Evolutionary conservation across 2,113 vertebrate genomes (phyloP).

Genomic region (Agapornis roseicollis): DNA sequence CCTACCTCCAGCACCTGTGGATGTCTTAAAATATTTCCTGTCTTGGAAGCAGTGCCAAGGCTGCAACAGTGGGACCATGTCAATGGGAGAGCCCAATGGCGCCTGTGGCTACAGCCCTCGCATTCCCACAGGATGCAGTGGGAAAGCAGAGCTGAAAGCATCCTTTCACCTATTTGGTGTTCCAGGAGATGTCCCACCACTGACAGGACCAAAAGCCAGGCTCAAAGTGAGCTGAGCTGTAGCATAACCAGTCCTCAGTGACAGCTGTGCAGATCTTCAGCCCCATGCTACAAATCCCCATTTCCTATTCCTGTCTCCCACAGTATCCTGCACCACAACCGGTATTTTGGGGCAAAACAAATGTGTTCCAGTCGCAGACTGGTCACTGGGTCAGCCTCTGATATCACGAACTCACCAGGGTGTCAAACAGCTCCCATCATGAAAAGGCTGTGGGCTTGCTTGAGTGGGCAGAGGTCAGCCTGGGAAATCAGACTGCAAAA

Average conservation of each 20-base stretch:
- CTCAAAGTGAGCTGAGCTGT: background rate
- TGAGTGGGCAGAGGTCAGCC: background rate
- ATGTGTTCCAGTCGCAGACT: background rate
- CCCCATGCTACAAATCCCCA: background rate
- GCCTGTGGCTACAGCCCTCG: accelerated
- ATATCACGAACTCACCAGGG: background rate
- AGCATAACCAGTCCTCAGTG: background rate
- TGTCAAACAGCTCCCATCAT: background rate
- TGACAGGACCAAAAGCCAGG: background rate
- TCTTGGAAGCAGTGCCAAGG: background rate
- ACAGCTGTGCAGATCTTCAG: background rate
- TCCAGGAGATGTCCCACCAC: background rate
- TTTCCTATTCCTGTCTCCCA: background rate
- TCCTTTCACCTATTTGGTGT: accelerated
- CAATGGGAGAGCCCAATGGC: background rate
- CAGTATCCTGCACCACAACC: background rate
- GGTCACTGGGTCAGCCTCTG: background rate
- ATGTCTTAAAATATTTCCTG: background rate
- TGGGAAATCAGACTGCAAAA: background rate
- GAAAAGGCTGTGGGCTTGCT: background rate
- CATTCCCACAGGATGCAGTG: accelerated
- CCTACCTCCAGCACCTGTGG: accelerated
- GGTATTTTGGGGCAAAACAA: background rate
- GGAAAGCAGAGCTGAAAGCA: background rate
- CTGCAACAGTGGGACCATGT: background rate